Evolutionary conservation across 2,113 vertebrate species (phyloP), one percentile per base, ranked within the genome.

Genomic region (Epinephelus moara): DNA sequence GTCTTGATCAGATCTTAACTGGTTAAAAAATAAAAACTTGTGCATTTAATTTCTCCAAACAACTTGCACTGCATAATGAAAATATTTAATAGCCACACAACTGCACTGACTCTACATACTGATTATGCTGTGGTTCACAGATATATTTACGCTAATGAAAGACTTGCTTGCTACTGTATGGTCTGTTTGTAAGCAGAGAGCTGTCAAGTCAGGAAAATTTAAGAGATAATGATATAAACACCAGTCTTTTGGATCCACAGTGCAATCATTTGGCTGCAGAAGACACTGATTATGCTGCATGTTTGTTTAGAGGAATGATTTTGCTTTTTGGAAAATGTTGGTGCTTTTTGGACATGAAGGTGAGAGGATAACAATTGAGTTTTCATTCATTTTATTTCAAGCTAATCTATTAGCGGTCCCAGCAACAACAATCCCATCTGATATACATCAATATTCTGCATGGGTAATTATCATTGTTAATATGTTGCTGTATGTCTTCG

Each of bases 81-180:
- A 69, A 84, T 50, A 56, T 63, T 17, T 63, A 63, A 64, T 57
- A 40, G 30, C 18, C 45, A 23, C 27, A 25, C 18, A 37, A 2
- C n/a, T 27, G 9, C 61, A 17, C 68, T 55, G 56, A 33, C 50
- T 81, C 40, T 73, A 19, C 63, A n/a, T 18, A 42, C 49, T 77
- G 68, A 78, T 82, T 75, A 73, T 10, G 25, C 49, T 55, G 74
- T 30, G 78, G 71, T 62, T 70, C 61, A 70, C 59, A 61, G 73
- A 73, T 70, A 47, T 80, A 80, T 68, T 85, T 42, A 67, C 40
- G 69, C 50, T 69, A 82, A 84, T 78, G 62, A 86, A 61, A 84
- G 78, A 70, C 57, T 70, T 0, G 27, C 37, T 64, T 37, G 66
- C 78, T 72, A 69, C 77, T 70, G 83, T 70, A 57, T 5, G 47